phyloP scores from a whole-genome alignment of 2,113 vertebrate species.

The Sclerurus mexicanus region DNA sequence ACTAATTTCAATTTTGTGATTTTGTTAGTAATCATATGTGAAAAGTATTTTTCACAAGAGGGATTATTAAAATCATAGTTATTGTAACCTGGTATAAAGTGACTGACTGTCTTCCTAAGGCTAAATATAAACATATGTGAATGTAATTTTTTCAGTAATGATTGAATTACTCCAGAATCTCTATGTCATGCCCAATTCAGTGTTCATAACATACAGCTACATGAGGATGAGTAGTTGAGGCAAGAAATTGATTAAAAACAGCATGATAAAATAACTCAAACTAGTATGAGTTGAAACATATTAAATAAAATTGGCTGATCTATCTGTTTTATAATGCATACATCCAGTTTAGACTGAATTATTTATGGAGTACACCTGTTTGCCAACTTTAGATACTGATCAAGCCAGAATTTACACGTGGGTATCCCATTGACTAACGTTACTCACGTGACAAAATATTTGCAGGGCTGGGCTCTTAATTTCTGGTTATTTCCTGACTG shows the following conservation, averaged over 20 bases:
- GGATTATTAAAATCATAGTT: background rate
- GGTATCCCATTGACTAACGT: background rate
- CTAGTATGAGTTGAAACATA: slow-evolving; percentile 4
- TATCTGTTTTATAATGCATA: background rate
- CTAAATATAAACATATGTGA: slow-evolving; percentile 24
- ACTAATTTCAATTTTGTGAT: background rate
- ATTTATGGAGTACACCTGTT: background rate
- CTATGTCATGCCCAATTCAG: background rate
- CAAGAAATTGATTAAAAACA: slow-evolving; percentile 42
- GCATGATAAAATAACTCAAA: slow-evolving; percentile 12
- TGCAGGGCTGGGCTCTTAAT: background rate
- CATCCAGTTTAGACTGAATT: background rate
- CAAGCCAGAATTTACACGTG: background rate
- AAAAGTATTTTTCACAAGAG: background rate
- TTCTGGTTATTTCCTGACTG: background rate
- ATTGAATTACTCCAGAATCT: slow-evolving; percentile 7
- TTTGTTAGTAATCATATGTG: background rate
- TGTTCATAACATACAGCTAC: background rate
- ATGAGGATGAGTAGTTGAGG: background rate
- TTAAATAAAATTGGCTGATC: background rate
- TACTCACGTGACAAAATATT: slow-evolving; percentile 9
- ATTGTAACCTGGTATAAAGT: background rate
- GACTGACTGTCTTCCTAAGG: background rate
- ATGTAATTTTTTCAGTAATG: background rate
- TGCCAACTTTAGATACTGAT: background rate